Evolutionary conservation across 2,113 vertebrate genomes (phyloP), one percentile per base, ranked within the genome.

Genomic region (Merops nubicus): DNA sequence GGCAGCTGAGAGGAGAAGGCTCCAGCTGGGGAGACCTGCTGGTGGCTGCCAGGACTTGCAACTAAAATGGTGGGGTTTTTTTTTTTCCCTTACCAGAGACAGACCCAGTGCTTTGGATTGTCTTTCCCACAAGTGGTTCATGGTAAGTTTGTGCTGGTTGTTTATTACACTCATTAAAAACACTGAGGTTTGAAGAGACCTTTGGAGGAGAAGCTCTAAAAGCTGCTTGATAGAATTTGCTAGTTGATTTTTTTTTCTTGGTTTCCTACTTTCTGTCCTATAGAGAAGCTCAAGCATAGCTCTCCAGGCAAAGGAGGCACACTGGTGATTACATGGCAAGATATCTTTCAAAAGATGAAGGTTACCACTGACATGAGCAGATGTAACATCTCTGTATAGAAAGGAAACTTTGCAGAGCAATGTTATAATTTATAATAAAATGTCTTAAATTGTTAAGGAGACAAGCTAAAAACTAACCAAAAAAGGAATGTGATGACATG

Each of bases 61-160:
- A 9, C 47, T 93, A 31, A 94, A 83, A 54, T 14, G 0, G 6
- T 70, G 8, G 20, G n/a, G n/a, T n/a, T n/a, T n/a, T 85, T 16
- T 85, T 31, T 85, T 31, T 85, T 92, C 79, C 89, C 26, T 93
- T 59, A 6, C 7, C 93, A 97, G 97, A 54, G 83, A 85, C 77
- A 96, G 97, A 11, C 97, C 95, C 0, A 95, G 80, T 54, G 97
- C 97, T 69, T 73, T 81, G 63, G 95, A 97, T 15, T 97, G 97
- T 40, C 92, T 97, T 85, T 96, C 95, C 25, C 97, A 97, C 80
- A 94, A 50, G 67, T 97, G 97, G 97, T 96, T 97, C 90, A 70
- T 38, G 95, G 97, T 97, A 65, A 97, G 97, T 87, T 60, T 91
- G 38, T 47, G 29, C 28, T 45, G 34, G 5, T 23, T 38, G 34